Percentiles rank a stretch among this genome's conserved stretches.
These are phyloP conservation scores for Galerucella calmariensis DNA, from an alignment of 2,888 invertebrate genomes.

Conservation along the genomic window DNA sequence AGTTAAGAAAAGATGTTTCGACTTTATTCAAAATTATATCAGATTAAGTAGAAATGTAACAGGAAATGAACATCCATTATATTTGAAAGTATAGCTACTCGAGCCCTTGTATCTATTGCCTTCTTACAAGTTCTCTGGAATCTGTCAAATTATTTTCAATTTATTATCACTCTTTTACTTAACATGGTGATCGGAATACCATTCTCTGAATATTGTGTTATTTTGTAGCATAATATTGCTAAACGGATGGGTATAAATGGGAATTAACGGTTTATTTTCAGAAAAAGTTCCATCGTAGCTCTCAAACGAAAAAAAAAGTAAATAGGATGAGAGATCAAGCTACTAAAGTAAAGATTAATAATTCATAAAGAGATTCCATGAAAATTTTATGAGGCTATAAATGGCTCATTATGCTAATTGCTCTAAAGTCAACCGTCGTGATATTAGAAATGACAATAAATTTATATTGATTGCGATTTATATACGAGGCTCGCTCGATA, in stretches of 20 bases:
- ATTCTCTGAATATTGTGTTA: not conserved
- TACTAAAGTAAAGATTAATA: slow-evolving; percentile 14
- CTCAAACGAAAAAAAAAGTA: slow-evolving; percentile 4
- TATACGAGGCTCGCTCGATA: too few relatives aligned
- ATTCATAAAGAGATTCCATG: slow-evolving; percentile 11
- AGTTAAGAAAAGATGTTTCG: too few relatives aligned
- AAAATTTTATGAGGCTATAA: slow-evolving; percentile 12
- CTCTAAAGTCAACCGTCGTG: not conserved
- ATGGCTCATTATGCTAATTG: slow-evolving; percentile 14
- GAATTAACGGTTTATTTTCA: not conserved
- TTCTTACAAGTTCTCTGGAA: too few relatives aligned
- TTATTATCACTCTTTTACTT: too few relatives aligned
- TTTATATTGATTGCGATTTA: not conserved
- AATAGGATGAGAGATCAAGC: slow-evolving; percentile 6
- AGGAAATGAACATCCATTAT: too few relatives aligned
- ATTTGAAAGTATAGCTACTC: too few relatives aligned
- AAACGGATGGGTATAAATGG: not conserved
- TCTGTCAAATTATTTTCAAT: too few relatives aligned
- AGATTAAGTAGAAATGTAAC: too few relatives aligned
- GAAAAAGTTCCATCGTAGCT: not conserved
- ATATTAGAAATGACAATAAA: not conserved
- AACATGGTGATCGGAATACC: too few relatives aligned
- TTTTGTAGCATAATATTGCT: not conserved
- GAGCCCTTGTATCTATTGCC: too few relatives aligned
- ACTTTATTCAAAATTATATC: too few relatives aligned